Evolutionary conservation across 2,797 vertebrate genomes (phyloP), one percentile per base, ranked within the genome.

Genomic region (Neopelma chrysocephalum): DNA sequence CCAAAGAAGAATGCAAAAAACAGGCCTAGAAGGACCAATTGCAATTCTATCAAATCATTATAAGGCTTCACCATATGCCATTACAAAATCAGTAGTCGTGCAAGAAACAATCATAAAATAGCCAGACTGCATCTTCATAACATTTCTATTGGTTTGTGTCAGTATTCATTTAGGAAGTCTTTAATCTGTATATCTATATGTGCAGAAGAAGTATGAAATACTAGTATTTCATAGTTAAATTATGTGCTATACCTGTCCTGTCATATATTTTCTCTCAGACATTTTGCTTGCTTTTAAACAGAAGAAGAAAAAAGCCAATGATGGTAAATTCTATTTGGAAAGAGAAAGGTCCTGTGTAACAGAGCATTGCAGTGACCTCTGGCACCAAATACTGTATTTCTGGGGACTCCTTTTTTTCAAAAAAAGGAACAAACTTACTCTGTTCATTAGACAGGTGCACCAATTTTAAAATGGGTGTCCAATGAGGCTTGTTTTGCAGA

Each of bases 61-160:
- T 15, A 51, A 92, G 80, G 38, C 48, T 84, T 79, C 79, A 73
- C 77, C 91, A 80, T 65, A 83, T 50, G 48, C 32, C 34, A 73
- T 93, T 94, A 92, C 27, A 82, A 65, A 96, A 75, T 86, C 85
- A 68, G 53, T 45, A 87, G 68, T 71, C 42, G 23, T 90, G 80
- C 76, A 76, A 21, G 42, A 96, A 93, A 58, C 18, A 88, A 92
- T 73, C 89, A 69, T 70, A 73, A 69, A 91, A 87, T 21, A 91
- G 6, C 16, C 60, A 77, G 60, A 42, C 53, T 82, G 32, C 16
- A 75, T 62, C 53, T 83, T 43, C 43, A 13, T 31, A 92, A 60
- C 7, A 38, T 60, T 93, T 87, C 75, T 70, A 81, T 54, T 51
- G 50, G 72, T 68, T 82, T 83, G 47, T 83, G 68, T 88, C 87